phyloP scores from a whole-genome alignment of 2,797 vertebrate species.

The Pempheris klunzingeri region DNA sequence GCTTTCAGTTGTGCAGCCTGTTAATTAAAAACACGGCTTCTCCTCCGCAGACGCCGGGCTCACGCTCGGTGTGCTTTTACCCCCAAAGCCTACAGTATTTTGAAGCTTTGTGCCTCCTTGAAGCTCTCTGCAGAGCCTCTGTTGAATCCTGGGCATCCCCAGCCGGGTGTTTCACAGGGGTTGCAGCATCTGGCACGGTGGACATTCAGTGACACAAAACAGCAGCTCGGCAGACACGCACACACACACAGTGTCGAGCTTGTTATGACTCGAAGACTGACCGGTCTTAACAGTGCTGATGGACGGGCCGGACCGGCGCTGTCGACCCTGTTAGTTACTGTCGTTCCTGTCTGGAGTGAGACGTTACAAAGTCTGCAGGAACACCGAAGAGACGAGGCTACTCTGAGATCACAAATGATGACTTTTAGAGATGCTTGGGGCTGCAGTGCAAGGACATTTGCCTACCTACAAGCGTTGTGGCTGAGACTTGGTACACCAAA shows the following conservation, averaged over 20 bases:
- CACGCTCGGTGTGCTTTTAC: conserved; percentile 14
- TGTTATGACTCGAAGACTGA: conserved; percentile 32
- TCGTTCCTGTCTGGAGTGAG: conserved; percentile 8
- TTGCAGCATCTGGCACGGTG: conserved; percentile 62
- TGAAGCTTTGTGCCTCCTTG: conserved; percentile 40
- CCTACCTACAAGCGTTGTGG: conserved; percentile 4
- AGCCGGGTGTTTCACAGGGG: conserved; percentile 58
- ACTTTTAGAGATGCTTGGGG: conserved; percentile 1
- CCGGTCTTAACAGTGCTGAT: conserved; percentile 5
- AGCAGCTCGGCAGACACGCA: conserved; percentile 26
- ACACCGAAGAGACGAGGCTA: conserved; percentile 4
- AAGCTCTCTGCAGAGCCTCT: conserved; percentile 62
- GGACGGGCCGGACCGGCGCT: conserved; percentile 12
- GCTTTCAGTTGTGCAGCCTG: conserved; percentile 37
- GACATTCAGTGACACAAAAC: conserved; percentile 32
- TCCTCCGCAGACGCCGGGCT: conserved; percentile 38
- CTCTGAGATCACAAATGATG: not conserved
- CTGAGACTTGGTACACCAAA: conserved; percentile 42
- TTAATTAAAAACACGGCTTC: conserved; percentile 64
- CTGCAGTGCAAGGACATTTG: conserved; percentile 24
- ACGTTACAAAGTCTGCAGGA: conserved; percentile 28
- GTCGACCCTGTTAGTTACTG: conserved; percentile 15
- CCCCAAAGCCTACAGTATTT: conserved; percentile 15
- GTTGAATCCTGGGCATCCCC: conserved; percentile 60
- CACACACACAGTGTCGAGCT: conserved; percentile 31